Evolutionary conservation across 2,113 vertebrate species (phyloP).

Genomic region (Campylomormyrus numenius): DNA sequence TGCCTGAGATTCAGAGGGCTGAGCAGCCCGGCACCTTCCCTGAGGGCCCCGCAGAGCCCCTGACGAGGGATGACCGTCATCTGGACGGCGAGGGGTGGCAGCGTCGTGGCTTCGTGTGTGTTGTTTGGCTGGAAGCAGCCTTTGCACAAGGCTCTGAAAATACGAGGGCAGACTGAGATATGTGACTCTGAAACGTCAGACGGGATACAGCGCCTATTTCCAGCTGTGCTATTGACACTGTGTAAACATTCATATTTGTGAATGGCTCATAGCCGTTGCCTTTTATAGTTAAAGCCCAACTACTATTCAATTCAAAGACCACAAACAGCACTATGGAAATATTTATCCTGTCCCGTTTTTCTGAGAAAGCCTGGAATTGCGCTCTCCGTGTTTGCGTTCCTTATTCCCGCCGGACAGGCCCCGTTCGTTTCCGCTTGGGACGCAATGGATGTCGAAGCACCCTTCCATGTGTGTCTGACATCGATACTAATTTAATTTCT

Average conservation of each 20-base stretch:
- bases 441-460: not conserved
- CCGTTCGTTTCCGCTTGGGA: not conserved
- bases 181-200: conserved; percentile 12
- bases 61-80: conserved; percentile 9
- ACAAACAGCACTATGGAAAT: conserved; percentile 13
- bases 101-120: conserved; percentile 15
- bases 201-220: not conserved
- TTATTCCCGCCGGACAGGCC: not conserved
- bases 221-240: not conserved
- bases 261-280: not conserved
- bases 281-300: conserved; percentile 17
- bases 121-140: conserved; percentile 26
- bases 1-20: not conserved
- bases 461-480: not conserved
- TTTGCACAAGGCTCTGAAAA: conserved; percentile 33
- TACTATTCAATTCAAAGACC: conserved; percentile 15
- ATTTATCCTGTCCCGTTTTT: not conserved
- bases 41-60: not conserved
- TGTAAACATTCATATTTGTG: conserved; percentile 14
- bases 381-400: not conserved
- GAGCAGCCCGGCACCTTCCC: not conserved
- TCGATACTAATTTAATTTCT: not conserved
- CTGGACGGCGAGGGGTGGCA: conserved; percentile 22
- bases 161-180: conserved; percentile 15
- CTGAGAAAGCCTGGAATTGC: not conserved